A percentile compares a stretch with the other conserved stretches of the same genome.
phyloP scores from a whole-genome alignment of 2,113 vertebrate genomes.

The Calyptomena viridis region DNA sequence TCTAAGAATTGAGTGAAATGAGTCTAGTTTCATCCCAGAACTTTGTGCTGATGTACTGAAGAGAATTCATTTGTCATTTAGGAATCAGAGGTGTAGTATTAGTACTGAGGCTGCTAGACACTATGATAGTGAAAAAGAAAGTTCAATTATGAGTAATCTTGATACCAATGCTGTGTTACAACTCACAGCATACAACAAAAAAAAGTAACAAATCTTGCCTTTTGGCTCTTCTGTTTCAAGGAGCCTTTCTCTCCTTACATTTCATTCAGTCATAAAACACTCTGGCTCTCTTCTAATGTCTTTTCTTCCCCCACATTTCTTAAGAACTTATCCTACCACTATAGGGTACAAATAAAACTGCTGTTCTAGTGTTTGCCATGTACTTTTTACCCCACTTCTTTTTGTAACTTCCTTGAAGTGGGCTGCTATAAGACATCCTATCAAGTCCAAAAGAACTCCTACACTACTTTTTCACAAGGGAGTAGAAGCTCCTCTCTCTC shows the following conservation, averaged over 20 bases:
- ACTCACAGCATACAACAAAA: background rate
- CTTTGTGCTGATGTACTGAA: background rate
- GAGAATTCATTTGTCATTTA: background rate
- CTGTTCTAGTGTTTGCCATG: background rate
- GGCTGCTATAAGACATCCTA: background rate
- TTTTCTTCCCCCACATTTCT: background rate
- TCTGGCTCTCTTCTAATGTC: background rate
- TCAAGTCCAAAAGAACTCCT: background rate
- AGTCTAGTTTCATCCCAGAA: background rate
- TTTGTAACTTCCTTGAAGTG: background rate
- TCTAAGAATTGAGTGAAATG: background rate
- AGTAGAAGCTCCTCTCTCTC: background rate
- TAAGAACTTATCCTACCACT: background rate
- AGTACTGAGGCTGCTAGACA: background rate
- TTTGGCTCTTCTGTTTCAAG: background rate
- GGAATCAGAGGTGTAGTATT: background rate
- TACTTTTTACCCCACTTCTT: background rate
- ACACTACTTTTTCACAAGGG: background rate
- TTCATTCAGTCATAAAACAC: background rate
- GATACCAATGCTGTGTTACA: background rate
- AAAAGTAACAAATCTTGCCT: background rate
- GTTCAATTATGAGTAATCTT: background rate
- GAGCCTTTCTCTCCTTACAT: background rate
- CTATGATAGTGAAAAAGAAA: background rate
- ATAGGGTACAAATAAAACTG: background rate